These are phyloP conservation scores for Drosophila kambysellisi DNA, from an alignment of 2,888 invertebrate species.

Conservation along the genomic window DNA sequence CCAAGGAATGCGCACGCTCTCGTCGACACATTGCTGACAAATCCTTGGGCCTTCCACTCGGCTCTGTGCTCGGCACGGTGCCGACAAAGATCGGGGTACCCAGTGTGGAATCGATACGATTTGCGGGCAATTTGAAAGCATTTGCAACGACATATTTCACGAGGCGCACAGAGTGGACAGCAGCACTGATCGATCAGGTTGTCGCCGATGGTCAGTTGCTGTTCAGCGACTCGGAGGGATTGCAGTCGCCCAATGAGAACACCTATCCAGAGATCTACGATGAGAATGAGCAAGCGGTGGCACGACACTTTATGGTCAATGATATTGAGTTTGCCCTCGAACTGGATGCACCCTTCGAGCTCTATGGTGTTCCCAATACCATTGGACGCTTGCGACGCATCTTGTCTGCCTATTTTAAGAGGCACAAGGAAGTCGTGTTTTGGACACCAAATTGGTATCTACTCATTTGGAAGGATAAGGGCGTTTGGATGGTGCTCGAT, in stretches of 20 bases:
- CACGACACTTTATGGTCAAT: constrained; percentile 75
- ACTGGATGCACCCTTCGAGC: constrained; percentile 60
- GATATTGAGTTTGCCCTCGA: constrained; percentile 78
- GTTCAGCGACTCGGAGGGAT: constrained; percentile 56
- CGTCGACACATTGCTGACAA: constrained; percentile 44
- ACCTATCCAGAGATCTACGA: constrained; percentile 64
- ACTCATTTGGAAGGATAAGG: constrained; percentile 80
- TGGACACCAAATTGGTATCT: constrained; percentile 70
- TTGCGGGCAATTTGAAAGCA: constrained; percentile 74
- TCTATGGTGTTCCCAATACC: constrained; percentile 32
- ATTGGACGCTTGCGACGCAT: constrained; percentile 55
- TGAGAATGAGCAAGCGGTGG: constrained; percentile 69
- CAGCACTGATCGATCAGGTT: constrained; percentile 74
- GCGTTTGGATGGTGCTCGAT: constrained; percentile 81
- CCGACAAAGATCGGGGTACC: constrained; percentile 40
- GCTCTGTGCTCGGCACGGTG: constrained; percentile 59
- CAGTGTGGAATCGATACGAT: constrained; percentile 65
- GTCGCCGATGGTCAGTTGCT: constrained; percentile 77
- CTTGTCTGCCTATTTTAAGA: constrained; percentile 67
- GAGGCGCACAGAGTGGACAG: constrained; percentile 76
- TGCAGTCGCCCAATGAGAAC: constrained; percentile 38
- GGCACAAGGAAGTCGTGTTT: constrained; percentile 68
- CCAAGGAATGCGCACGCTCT: constrained; percentile 45
- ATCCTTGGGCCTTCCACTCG: constrained; percentile 71
- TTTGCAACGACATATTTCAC: constrained; percentile 81